Base-by-base conservation (phyloP, 2,888 invertebrate species). In the Yponomeuta sedellus region DNA sequence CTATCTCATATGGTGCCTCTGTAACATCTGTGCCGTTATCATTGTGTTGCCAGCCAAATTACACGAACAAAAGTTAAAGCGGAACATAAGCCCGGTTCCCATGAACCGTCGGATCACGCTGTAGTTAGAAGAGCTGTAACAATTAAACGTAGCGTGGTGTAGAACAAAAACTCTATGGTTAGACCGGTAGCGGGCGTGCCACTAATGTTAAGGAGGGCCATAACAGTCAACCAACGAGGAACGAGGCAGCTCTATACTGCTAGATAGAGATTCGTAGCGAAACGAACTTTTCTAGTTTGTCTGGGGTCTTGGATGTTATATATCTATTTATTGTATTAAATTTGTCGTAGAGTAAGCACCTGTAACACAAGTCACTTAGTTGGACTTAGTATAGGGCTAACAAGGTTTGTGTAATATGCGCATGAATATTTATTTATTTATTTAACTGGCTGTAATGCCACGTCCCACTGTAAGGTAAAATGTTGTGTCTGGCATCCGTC, bases 161-260 rank as follows among this genome's bases (percentile, higher is more conserved):
- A 76, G 72, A 76, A 78, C 72, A 77, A 81, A 83, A 82, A 85
- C 81, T 72, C 75, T 75, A 74, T 64, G 70, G 73, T 70, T 77
- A 77, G 83, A 86, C 88, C 88, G 85, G 89, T 89, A 90, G 89
- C 89, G 80, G 77, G 82, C 87, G 85, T 86, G 88, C 83, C 76
- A 78, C 79, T 86, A 85, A 87, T 88, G 82, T 82, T 85, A 86
- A 87, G 79, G 74, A 81, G 83, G 82, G 79, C 73, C 72, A 73
- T 74, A 72, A 74, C 74, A 74, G 74, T 79, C 81, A 83, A 86
- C 85, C 83, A 85, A 86, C 81, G 80, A 82, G 11, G 12, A 40
- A 10, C 28, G 8, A 28, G 64, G 58, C 16, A 39, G 12, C 19
- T 34, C 19, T 52, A 61, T 56, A 44, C 62, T 20, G 10, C 58